Base-by-base conservation (phyloP, 2,888 invertebrate genomes). In the Drosophila mimetica region DNA sequence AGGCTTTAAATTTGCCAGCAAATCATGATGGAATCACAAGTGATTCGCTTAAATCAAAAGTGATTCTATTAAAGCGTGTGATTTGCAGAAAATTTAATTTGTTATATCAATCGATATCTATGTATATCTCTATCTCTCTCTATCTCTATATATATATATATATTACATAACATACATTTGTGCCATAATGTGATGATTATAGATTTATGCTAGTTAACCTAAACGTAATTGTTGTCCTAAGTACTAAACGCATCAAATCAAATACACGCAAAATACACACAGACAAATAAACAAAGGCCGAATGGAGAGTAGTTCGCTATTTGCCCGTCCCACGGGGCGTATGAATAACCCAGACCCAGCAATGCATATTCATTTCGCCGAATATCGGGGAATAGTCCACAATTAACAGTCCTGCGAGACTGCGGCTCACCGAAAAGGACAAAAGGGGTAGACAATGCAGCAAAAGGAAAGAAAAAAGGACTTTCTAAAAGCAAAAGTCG, bases 141-240 rank as follows among this genome's bases (percentile, higher is more conserved):
- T 28, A 30, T 53, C 14, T 32, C 25, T 67, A 41, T 37, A 20
- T 57, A 28, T 22, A 52, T 44, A 60, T 51, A 48, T 46, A 79
- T 34, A 57, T 54, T 44, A 71, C 30, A 32, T 52, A 71, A 71
- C 67, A 63, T 80, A 71, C 73, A 76, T 87, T 87, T 90, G 89
- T 89, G 89, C 90, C 89, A 89, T 89, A 86, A 88, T 89, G 86
- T 89, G 88, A 89, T 84, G 88, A 86, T 86, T 85, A 85, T 82
- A 83, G 86, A 74, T 74, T 57, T 76, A 85, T 75, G 71, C 59
- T 77, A 84, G 74, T 76, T 77, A 77, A 79, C 75, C 79, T 83
- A 76, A 77, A 65, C 59, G 54, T 82, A 74, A 65, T 78, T 73
- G 71, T 84, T 76, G 51, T 79, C 63, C 71, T 71, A 70, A 60